Evolutionary conservation across 92 coral and sea anemone species (phyloP), one percentile per base, ranked within the genome.

Genomic region (Virgularia gustaviana): DNA sequence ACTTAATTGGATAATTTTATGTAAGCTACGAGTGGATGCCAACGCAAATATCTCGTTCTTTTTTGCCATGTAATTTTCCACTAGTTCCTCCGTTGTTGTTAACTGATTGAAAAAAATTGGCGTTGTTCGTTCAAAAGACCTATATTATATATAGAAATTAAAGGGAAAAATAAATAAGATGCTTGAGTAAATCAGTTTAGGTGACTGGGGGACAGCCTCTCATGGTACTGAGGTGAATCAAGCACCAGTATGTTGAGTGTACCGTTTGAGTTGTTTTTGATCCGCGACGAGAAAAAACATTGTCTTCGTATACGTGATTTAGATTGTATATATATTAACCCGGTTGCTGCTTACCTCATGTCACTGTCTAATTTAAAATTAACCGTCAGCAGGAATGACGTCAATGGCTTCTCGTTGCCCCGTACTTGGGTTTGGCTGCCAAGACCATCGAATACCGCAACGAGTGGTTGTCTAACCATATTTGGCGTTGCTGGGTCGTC

Each of bases 71-170:
- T 55, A 55, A 12, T 55, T 36, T 19, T 55, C 24, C 34, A n/a
- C 62, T 19, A 4, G 62, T 55, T 55, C 62, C 15, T 55, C 62
- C 8, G 29, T 25, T 4, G n/a, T 55, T 19, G 31, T 27, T 16
- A 55, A n/a, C 2, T 55, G 8, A 8, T 55, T 12, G 62, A 19
- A 55, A 27, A 55, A 55, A 19, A 55, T 55, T 6, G 62, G 62
- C 2, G 61, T 54, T n/a, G 61, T 54, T 47, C 55, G 55, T 47
- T 47, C 55, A 47, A 47, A 47, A 3, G 55, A 47, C n/a, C 55
- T 47, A 47, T 41, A 8, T 41, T 41, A 8, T 41, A 8, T 8
- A 8, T 41, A 16, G 47, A 8, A 41, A 41, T 8, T 8, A 41
- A 41, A 41, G n/a, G n/a, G n/a, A n/a, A n/a, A n/a, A n/a, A n/a